Percentiles rank a stretch among this genome's conserved stretches.
phyloP scores from a whole-genome alignment of 2,113 vertebrate genomes.

The Phylloscopus trochiloides region DNA sequence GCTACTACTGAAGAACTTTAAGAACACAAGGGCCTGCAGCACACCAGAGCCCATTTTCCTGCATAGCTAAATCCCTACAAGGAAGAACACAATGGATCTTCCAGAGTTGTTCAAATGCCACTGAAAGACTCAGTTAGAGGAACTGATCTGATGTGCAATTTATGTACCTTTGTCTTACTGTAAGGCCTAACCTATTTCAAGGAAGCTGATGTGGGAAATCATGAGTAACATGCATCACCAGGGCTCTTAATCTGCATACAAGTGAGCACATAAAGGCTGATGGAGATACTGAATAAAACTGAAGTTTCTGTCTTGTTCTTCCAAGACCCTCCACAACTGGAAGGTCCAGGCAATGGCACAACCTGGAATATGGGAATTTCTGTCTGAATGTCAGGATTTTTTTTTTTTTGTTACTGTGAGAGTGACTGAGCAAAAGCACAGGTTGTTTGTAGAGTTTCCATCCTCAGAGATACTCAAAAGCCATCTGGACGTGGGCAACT shows the following conservation, averaged over 20 bases:
- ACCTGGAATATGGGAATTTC: background rate
- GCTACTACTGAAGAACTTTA: background rate
- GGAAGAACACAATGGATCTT: accelerated
- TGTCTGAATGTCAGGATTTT: background rate
- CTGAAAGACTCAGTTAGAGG: background rate
- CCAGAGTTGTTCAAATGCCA: background rate
- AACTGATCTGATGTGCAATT: background rate
- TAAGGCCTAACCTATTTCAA: background rate
- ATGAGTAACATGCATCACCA: background rate
- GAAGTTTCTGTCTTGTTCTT: background rate
- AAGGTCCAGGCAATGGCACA: background rate
- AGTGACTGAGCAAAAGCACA: background rate
- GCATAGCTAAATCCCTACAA: background rate
- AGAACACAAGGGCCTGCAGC: background rate
- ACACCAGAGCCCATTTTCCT: background rate
- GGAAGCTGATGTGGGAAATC: background rate
- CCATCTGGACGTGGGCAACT: background rate
- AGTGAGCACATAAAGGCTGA: background rate
- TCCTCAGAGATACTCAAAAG: background rate
- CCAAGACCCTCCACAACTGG: background rate
- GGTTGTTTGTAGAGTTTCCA: background rate
- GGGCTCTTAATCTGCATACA: background rate
- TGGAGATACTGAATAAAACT: background rate
- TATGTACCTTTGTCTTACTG: background rate
- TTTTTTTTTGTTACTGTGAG: no score